phyloP scores from a whole-genome alignment of 2,113 vertebrate species.

The Semnornis frantzii region DNA sequence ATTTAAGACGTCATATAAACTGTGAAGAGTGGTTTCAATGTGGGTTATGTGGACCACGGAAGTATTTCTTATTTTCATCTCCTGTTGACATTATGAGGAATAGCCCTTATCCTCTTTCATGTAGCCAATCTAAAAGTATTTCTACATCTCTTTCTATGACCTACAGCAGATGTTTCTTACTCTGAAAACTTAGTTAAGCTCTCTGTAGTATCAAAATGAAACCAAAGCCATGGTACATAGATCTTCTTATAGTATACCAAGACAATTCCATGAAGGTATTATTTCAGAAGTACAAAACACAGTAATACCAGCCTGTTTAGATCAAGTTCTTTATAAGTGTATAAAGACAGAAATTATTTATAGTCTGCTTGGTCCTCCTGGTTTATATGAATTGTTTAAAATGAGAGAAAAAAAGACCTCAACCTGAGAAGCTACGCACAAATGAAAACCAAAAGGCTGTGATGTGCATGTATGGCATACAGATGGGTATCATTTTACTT shows the following conservation, averaged over 20 bases:
- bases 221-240: not conserved
- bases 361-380: not conserved
- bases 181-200: not conserved
- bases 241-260: not conserved
- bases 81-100: not conserved
- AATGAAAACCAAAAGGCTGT: not conserved
- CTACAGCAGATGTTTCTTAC: not conserved
- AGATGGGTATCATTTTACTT: not conserved
- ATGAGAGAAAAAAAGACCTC: not conserved
- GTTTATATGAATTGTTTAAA: not conserved
- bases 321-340: not conserved
- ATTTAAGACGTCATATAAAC: not conserved
- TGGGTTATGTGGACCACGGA: not conserved
- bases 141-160: not conserved
- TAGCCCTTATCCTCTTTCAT: not conserved
- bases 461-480: too few species aligned
- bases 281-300: not conserved
- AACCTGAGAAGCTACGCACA: not conserved
- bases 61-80: not conserved
- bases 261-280: not conserved
- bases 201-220: not conserved
- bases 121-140: conserved; percentile 16
- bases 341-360: not conserved
- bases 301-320: not conserved
- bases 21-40: not conserved